A percentile compares a stretch with the other conserved stretches of the same genome.
Conservation (phyloP, 2,797 vertebrate genomes). For the Thripadectes ignobilis region DNA sequence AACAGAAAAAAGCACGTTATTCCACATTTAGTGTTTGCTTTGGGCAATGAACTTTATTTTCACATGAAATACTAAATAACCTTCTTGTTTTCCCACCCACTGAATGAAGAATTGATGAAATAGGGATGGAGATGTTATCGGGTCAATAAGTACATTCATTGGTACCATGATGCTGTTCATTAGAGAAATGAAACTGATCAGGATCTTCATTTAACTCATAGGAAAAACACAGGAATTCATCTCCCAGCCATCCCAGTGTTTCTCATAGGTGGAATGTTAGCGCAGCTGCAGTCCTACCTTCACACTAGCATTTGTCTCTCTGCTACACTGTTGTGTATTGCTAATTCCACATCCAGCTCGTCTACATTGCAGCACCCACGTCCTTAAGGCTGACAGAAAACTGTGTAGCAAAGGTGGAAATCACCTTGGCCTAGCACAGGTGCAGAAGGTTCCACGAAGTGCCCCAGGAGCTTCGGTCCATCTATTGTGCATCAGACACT, state of each 20-base stretch:
- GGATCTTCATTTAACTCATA: not conserved
- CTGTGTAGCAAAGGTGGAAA: not conserved
- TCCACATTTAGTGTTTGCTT: not conserved
- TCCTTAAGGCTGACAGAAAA: not conserved
- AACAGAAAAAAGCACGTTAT: not conserved
- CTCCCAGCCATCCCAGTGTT: not conserved
- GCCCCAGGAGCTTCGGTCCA: not conserved
- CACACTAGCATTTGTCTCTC: not conserved
- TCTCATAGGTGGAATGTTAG: not conserved
- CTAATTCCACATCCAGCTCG: not conserved
- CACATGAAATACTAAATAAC: not conserved
- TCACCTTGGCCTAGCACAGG: not conserved
- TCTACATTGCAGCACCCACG: not conserved
- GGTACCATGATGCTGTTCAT: not conserved
- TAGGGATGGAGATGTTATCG: not conserved
- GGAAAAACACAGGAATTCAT: not conserved
- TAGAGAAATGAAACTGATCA: not conserved
- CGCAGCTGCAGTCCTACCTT: not conserved
- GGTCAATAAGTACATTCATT: not conserved
- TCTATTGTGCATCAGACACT: not conserved
- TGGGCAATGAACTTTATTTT: not conserved
- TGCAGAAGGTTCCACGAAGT: not conserved
- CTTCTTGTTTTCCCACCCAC: not conserved
- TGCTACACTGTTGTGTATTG: not conserved
- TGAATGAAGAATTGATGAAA: not conserved